Percentiles rank a stretch among this genome's conserved stretches.
Evolutionary conservation across 1,140 invertebrate species (phyloP).

Genomic region (Procambarus clarkii): DNA sequence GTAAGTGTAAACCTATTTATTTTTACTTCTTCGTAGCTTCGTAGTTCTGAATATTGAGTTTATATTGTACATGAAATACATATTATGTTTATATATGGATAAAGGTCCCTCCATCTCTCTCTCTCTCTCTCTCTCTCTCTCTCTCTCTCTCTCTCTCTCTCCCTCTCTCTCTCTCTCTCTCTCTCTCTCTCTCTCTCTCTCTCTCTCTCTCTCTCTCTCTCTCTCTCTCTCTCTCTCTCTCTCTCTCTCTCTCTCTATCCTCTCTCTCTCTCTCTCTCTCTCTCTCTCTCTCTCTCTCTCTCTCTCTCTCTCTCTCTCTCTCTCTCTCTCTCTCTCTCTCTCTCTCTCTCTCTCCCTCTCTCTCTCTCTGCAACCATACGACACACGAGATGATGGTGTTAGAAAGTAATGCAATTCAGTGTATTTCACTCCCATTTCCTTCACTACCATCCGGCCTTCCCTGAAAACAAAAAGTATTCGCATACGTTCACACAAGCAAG

Average conservation of each 20-base stretch:
- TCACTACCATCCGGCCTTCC: too few species aligned
- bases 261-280: background rate
- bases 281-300: background rate
- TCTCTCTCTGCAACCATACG: background rate
- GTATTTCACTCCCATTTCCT: too few species aligned
- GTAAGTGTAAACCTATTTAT: too few species aligned
- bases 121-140: background rate
- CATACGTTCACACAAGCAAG: too few species aligned
- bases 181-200: background rate
- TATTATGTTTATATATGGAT: too few species aligned
- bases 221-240: constrained; percentile 22
- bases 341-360: constrained; percentile 15
- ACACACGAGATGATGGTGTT: too few species aligned
- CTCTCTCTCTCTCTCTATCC: constrained; percentile 11
- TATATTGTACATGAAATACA: too few species aligned
- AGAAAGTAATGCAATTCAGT: too few species aligned
- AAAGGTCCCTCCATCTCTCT: constrained; percentile 4
- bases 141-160: background rate
- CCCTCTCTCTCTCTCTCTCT: background rate
- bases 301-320: background rate
- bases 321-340: background rate
- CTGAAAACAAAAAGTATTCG: too few species aligned
- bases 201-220: constrained; percentile 18
- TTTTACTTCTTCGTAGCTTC: too few species aligned
- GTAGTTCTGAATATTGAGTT: too few species aligned